Evolutionary conservation across 2,797 vertebrate genomes (phyloP).

Genomic region (Fundulus diaphanus): DNA sequence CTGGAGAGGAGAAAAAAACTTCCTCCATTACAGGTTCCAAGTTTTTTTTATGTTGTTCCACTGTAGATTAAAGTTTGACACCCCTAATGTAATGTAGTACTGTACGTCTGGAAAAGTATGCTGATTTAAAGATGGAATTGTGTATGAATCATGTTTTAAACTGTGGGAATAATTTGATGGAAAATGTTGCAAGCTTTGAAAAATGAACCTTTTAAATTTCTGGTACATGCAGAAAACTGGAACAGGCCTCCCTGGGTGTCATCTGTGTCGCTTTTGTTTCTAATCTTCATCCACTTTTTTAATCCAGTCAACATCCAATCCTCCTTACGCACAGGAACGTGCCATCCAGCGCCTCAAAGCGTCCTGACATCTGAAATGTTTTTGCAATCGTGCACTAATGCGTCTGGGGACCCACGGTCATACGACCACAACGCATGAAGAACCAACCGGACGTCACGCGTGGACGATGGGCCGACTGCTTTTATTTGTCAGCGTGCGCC

Average conservation of each 20-base stretch:
- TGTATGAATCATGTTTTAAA: neutral
- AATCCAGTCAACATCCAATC: constrained; percentile 47
- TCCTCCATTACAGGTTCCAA: neutral
- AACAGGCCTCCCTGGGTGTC: neutral
- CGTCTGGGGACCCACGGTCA: constrained; percentile 31
- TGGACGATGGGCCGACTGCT: constrained; percentile 44
- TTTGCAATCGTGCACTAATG: constrained; percentile 42
- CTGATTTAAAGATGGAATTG: neutral
- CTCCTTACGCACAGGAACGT: constrained; percentile 20
- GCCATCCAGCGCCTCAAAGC: constrained; percentile 12
- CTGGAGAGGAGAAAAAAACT: neutral
- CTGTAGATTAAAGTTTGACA: no score
- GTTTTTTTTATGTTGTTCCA: no score
- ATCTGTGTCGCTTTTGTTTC: constrained; percentile 15
- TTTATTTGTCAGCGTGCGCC: constrained; percentile 28
- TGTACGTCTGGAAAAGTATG: neutral
- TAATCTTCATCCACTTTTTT: constrained; percentile 48
- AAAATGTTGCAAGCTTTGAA: neutral
- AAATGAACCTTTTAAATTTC: no score
- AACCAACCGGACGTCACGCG: constrained; percentile 45
- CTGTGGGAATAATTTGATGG: neutral
- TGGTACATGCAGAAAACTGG: no score
- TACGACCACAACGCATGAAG: constrained; percentile 37
- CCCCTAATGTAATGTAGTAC: neutral
- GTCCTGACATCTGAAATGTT: constrained; percentile 40